These are phyloP conservation scores for Ephestia elutella DNA, from an alignment of 1,140 invertebrate genomes.

Conservation along the genomic window DNA sequence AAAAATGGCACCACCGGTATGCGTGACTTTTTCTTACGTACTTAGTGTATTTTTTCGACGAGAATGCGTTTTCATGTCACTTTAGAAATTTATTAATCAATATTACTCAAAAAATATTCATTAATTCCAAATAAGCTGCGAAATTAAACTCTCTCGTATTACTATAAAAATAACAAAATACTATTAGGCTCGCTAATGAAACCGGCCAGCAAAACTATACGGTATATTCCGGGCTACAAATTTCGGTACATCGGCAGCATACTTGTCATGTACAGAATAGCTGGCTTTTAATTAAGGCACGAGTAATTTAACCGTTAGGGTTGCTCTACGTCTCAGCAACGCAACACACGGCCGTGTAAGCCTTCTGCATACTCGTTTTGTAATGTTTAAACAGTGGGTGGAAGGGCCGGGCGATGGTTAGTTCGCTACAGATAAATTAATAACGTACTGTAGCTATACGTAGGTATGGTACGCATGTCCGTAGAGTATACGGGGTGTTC, in stretches of 20 bases:
- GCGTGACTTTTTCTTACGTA: too few relatives aligned
- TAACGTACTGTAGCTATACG: conserved; percentile 53
- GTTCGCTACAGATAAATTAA: conserved; percentile 71
- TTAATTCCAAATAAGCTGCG: too few relatives aligned
- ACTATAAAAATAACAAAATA: too few relatives aligned
- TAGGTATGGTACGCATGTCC: conserved; percentile 58
- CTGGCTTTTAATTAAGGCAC: conserved; percentile 68
- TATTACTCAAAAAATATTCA: too few relatives aligned
- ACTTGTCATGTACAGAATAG: conserved; percentile 70
- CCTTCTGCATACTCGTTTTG: conserved; percentile 69
- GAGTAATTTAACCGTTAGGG: conserved; percentile 59
- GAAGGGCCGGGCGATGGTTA: conserved; percentile 53
- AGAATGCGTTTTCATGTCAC: too few relatives aligned
- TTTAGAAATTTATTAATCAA: too few relatives aligned
- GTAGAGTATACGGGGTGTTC: conserved; percentile 33
- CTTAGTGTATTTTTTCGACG: too few relatives aligned
- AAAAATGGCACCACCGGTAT: too few relatives aligned
- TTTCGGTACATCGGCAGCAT: conserved; percentile 26
- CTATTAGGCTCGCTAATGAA: too few relatives aligned
- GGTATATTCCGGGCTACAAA: neutral
- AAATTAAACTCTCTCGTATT: too few relatives aligned
- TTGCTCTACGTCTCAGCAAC: conserved; percentile 28
- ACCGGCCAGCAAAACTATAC: neutral
- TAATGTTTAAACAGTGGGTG: conserved; percentile 60
- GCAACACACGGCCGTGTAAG: conserved; percentile 50